Evolutionary conservation across 2,888 invertebrate genomes (phyloP), one percentile per base, ranked within the genome.

Genomic region (Dasysyrphus albostriatus): DNA sequence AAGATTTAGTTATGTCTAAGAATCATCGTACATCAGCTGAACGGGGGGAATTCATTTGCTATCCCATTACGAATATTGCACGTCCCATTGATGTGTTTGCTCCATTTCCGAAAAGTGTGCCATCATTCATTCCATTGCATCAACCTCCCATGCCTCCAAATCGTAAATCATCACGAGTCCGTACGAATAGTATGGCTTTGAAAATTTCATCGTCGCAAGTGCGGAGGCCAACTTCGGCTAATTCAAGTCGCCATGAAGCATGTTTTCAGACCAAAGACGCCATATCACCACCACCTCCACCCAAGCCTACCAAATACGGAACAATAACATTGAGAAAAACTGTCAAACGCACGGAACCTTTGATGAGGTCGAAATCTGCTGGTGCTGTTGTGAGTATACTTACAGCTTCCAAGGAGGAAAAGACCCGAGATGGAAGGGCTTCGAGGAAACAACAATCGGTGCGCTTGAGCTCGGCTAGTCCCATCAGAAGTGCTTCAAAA

Each of bases 71-170:
- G 74, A 88, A 77, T 51, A 16, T 88, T 16, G 67, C 88, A 74
- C 79, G 72, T 65, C 72, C 80, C 51, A 70, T 80, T 54, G 89
- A 94, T 90, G 93, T 94, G 88, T 94, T 95, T 90, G 93, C 94
- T 32, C 94, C 94, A 89, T 94, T 94, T 89, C 95, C 95, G 90
- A 94, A 94, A 91, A 93, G 93, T 73, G 93, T 94, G 74, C 94
- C 95, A 74, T 95, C 95, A 42, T 93, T 94, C 89, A 91, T 94
- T 78, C 93, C 93, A 76, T 90, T 93, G 54, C 92, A 93, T 89
- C 95, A 96, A 16, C 96, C 97, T 0, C 95, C 96, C 1, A 95
- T 96, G 14, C 97, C 97, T 0, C 97, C 97, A 0, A 94, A 95
- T 91, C 94, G 97, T 89, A 94, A 95, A 88, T 97, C 97, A 0